Evolutionary conservation across 2,888 invertebrate species (phyloP), one percentile per base, ranked within the genome.

Genomic region (Diaprepes abbreviatus): DNA sequence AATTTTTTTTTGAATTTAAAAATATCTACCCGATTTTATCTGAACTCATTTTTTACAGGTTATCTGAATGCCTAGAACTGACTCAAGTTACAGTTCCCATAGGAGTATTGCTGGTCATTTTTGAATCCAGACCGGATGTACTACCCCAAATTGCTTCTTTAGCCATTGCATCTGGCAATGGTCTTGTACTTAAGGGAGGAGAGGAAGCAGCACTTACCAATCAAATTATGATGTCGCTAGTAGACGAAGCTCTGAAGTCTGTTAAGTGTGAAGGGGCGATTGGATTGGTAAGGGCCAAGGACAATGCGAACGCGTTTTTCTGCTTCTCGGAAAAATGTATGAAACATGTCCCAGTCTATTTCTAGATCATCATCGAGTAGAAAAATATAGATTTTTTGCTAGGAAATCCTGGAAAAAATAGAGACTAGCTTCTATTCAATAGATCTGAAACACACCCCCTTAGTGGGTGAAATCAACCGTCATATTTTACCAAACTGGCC

Each of bases 41-140:
- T n/a, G n/a, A n/a, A n/a, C n/a, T n/a, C n/a, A 0, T 35, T 38
- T 40, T 21, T 45, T 4, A 21, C 21, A 72, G 79, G 65, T 73
- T 84, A 48, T 82, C 84, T 3, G 79, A 83, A 31, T 92, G 92
- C 60, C 87, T 99, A 74, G 90, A 93, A 73, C 86, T 99, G 21
- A 91, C 91, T 66, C 97, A 99, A 87, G 90, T 97, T 31, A 97
- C 98, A 0, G 98, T 98, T 0, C 99, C 99, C 0, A 98, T 99
- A 78, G 99, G 99, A 2, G 97, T 98, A 0, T 86, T 99, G 2
- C 86, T 99, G 78, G 98, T 99, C 31, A 99, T 99, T 78, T 99
- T 99, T 83, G 99, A 99, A 85, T 96, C 97, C 0, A 87, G 99
- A 63, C 99, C 99, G 3, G 99, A 99, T 86, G 98, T 98, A 50